Conservation (phyloP, 2,797 vertebrate species). For the Valencia hispanica region DNA sequence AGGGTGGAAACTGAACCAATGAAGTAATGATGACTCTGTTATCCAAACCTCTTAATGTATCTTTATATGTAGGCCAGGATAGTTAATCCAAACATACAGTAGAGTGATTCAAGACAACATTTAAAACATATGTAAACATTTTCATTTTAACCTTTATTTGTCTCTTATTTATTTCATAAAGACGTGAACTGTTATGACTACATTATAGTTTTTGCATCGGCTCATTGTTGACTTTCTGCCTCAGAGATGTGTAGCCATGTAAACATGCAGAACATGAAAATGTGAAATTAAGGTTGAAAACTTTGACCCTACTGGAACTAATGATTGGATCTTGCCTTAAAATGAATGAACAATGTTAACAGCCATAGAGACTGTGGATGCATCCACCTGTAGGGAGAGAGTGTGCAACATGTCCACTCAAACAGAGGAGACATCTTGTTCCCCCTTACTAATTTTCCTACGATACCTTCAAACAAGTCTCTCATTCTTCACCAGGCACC, state of each 20-base stretch:
- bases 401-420: slow-evolving; percentile 9
- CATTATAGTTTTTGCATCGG: neutral
- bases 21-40: neutral
- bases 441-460: slow-evolving; percentile 7
- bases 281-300: neutral
- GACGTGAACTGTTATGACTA: neutral
- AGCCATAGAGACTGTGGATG: neutral
- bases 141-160: neutral
- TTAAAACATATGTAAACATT: neutral
- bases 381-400: neutral
- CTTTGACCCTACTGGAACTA: neutral
- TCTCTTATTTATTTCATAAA: neutral
- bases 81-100: neutral
- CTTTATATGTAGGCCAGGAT: neutral
- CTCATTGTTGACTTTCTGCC: slow-evolving; percentile 7
- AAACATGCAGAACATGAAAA: neutral
- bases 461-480: slow-evolving; percentile 58
- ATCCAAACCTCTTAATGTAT: neutral
- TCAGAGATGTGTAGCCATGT: neutral
- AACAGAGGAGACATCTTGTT: slow-evolving; percentile 10
- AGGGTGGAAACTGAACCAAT: neutral
- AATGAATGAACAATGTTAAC: neutral
- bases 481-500: slow-evolving; percentile 65
- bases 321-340: neutral
- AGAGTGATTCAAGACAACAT: neutral